Evolutionary conservation across 2,888 invertebrate genomes (phyloP).

Genomic region (Baccha elongata): DNA sequence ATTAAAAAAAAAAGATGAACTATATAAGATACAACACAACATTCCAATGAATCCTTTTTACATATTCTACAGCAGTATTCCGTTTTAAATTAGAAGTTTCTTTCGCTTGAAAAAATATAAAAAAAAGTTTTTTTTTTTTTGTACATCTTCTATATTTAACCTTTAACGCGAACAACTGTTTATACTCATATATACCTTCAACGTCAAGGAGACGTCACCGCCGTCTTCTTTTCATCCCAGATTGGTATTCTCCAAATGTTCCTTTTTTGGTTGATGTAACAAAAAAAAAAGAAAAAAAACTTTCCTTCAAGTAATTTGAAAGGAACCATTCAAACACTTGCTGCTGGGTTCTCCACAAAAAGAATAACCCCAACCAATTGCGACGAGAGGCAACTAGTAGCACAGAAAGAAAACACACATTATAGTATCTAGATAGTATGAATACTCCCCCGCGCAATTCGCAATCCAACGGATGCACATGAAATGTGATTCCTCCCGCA

Average conservation of each 20-base stretch:
- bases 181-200: conserved; percentile 31
- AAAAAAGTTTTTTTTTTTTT: too few relatives aligned
- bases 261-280: conserved; percentile 27
- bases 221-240: conserved; percentile 16
- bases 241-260: conserved; percentile 45
- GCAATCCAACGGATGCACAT: conserved; percentile 37
- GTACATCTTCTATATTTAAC: conserved; percentile 40
- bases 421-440: neutral
- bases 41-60: conserved; percentile 33
- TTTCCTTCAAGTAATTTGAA: conserved; percentile 52
- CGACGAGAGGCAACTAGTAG: conserved; percentile 44
- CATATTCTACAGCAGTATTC: conserved; percentile 37
- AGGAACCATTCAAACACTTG: conserved; percentile 50
- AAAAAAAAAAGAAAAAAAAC: conserved; percentile 14
- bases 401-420: conserved; percentile 23
- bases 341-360: conserved; percentile 30
- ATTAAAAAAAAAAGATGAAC: conserved; percentile 1
- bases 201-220: conserved; percentile 18
- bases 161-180: conserved; percentile 39
- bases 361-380: conserved; percentile 26
- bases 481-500: conserved; percentile 42
- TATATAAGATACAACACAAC: conserved; percentile 12
- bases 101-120: conserved; percentile 36
- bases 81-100: conserved; percentile 38
- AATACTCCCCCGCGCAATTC: neutral